Evolutionary conservation across 2,797 vertebrate species (phyloP).

Genomic region (Perodicticus potto): DNA sequence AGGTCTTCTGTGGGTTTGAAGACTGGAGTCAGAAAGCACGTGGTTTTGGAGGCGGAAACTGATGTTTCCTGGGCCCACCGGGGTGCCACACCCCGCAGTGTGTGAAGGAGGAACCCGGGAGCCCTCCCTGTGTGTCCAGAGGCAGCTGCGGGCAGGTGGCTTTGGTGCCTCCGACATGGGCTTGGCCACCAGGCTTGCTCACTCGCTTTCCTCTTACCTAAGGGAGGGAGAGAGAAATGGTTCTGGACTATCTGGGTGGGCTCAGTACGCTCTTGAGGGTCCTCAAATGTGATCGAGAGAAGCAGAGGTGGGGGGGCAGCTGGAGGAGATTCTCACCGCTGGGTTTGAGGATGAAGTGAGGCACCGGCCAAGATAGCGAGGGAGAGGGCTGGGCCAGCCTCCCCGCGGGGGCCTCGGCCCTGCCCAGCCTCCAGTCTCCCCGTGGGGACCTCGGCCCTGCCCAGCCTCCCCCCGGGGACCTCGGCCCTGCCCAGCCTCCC

Average conservation of each 20-base stretch:
- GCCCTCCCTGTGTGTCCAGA: not conserved
- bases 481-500: too few relatives aligned
- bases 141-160: not conserved
- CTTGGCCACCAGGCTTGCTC: not conserved
- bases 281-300: not conserved
- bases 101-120: not conserved
- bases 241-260: not conserved
- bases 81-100: not conserved
- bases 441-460: too few relatives aligned
- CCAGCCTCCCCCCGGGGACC: too few relatives aligned
- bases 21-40: not conserved
- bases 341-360: not conserved
- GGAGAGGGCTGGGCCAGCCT: too few relatives aligned
- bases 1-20: not conserved
- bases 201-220: too few relatives aligned
- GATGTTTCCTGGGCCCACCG: not conserved
- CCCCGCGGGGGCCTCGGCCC: not conserved
- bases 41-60: not conserved
- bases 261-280: not conserved
- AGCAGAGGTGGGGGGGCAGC: fast-evolving
- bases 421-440: too few relatives aligned
- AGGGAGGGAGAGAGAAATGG: not conserved
- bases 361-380: not conserved
- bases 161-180: not conserved
- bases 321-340: not conserved